Conservation (phyloP, 2,888 invertebrate genomes). For the Rhogogaster chlorosoma region DNA sequence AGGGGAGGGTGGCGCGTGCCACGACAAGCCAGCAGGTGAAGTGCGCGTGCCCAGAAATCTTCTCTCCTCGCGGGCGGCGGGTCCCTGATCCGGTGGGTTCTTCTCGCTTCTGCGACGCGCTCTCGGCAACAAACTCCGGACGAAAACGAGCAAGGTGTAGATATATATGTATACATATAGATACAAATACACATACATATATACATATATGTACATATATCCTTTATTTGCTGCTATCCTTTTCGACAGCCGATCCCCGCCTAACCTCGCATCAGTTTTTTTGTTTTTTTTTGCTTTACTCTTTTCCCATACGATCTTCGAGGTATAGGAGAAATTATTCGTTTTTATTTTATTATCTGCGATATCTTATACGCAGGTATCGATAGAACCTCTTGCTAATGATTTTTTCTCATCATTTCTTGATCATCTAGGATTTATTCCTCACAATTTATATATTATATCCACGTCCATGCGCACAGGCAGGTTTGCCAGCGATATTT, state of each 20-base stretch:
- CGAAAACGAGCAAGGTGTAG: background rate
- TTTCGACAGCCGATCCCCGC: background rate
- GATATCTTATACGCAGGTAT: background rate
- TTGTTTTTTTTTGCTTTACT: background rate
- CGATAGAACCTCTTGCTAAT: background rate
- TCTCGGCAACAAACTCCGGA: constrained; percentile 15
- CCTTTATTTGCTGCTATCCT: background rate
- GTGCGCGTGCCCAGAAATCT: constrained; percentile 74
- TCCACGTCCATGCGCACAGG: background rate
- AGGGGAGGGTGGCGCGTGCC: constrained; percentile 74
- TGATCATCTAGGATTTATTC: background rate
- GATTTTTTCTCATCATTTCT: background rate
- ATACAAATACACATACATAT: background rate
- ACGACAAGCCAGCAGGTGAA: constrained; percentile 76
- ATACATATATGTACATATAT: background rate
- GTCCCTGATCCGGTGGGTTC: constrained; percentile 24
- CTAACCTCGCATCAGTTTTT: background rate
- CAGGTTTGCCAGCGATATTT: background rate
- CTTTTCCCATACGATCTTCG: background rate
- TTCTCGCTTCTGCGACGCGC: constrained; percentile 10
- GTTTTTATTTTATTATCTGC: background rate
- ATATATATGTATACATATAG: background rate
- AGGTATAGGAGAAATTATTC: background rate
- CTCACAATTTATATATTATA: background rate
- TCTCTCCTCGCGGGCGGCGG: constrained; percentile 43